A percentile compares a stretch with the other conserved stretches of the same genome.
Evolutionary conservation across 1,140 invertebrate genomes (phyloP).

Genomic region (Tribolium castaneum): DNA sequence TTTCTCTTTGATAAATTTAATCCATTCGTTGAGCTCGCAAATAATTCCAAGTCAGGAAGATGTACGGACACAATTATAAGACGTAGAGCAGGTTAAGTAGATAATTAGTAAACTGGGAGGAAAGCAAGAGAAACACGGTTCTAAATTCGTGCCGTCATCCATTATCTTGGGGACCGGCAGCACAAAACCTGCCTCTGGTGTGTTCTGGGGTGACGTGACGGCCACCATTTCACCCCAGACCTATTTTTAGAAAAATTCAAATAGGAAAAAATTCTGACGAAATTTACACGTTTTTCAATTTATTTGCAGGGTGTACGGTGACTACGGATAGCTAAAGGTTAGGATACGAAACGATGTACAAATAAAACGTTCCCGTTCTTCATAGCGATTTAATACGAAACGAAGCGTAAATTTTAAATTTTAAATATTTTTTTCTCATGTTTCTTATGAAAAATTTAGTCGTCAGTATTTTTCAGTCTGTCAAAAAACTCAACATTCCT

Average conservation of each 20-base stretch:
- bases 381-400: no score
- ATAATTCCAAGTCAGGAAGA: constrained; percentile 43
- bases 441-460: no score
- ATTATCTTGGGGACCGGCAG: constrained; percentile 37
- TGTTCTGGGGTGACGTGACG: background rate
- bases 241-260: background rate
- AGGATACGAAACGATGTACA: no score
- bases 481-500: no score
- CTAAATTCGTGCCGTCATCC: constrained; percentile 45
- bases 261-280: no score
- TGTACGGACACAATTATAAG: constrained; percentile 51
- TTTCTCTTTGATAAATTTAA: constrained; percentile 44
- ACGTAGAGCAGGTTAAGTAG: constrained; percentile 49
- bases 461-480: no score
- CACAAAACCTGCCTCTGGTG: constrained; percentile 16
- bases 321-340: no score
- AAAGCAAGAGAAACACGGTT: constrained; percentile 39
- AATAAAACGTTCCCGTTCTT: no score
- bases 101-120: constrained; percentile 49
- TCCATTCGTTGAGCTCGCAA: constrained; percentile 37
- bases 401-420: no score
- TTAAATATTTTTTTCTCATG: no score
- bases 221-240: background rate
- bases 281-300: background rate
- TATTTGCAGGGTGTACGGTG: background rate